Evolutionary conservation across 2,113 vertebrate species (phyloP), one percentile per base, ranked within the genome.

Genomic region (Chauna torquata): DNA sequence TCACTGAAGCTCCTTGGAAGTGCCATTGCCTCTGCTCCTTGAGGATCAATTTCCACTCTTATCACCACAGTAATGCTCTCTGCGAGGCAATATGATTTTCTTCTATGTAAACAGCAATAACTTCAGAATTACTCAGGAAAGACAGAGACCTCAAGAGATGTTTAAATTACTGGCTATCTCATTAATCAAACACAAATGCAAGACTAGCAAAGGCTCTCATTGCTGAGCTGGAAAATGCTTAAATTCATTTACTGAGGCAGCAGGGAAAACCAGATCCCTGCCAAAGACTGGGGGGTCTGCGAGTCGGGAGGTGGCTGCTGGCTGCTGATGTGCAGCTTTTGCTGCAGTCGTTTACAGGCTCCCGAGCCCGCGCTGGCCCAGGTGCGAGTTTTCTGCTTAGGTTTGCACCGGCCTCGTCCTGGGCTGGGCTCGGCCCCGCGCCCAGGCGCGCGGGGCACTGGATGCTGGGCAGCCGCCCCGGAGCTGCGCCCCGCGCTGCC

Each of bases 131-230:
- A 91, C 72, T 82, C 90, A 91, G 85, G 84, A 93, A 97, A 96
- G 93, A 94, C 50, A 79, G 94, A 83, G 96, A 96, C 84, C 97
- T 96, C 97, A 82, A 82, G 96, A 96, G 94, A 90, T 91, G 80
- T 94, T 89, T 88, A 93, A 96, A 84, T 97, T 91, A 96, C 85
- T 59, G 93, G 62, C 95, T 75, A 72, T 92, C 82, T 94, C 96
- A 96, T 97, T 97, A 93, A 96, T 97, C 96, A 97, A 92, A 87
- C 71, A 85, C 91, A 76, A 95, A 75, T 66, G 69, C 85, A 91
- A 94, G 90, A 72, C 71, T 77, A 92, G 90, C 89, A 89, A 96
- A 95, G 86, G 70, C 82, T 92, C 38, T 77, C 80, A 66, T 42
- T 97, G 94, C 95, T 93, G 92, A 97, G 86, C 80, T 95, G 71